A percentile compares a stretch with the other conserved stretches of the same genome.
Conservation (phyloP, 2,888 invertebrate genomes). For the Alviniconcha strummeri region DNA sequence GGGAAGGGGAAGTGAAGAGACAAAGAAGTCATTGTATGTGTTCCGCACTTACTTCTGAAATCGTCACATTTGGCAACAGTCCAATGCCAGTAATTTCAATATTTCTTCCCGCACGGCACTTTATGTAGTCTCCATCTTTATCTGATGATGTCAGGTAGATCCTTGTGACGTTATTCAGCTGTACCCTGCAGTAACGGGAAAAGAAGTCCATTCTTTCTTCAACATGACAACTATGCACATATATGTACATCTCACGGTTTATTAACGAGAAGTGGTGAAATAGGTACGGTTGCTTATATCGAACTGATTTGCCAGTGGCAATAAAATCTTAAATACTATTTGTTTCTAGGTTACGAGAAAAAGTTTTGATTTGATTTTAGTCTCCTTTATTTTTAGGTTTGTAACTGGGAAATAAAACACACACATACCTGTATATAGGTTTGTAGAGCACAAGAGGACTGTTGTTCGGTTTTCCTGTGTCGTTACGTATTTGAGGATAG, state of each 20-base stretch:
- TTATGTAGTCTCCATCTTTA: constrained; percentile 32
- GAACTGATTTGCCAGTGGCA: too few relatives aligned
- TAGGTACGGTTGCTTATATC: too few relatives aligned
- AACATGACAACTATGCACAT: too few relatives aligned
- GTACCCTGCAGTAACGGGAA: constrained; percentile 4
- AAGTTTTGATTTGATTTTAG: too few relatives aligned
- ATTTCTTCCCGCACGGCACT: constrained; percentile 17
- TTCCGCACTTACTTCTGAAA: constrained; percentile 7
- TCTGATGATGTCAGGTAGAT: constrained; percentile 29
- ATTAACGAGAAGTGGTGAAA: too few relatives aligned
- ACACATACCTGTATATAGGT: constrained; percentile 48
- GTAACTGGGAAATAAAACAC: not conserved
- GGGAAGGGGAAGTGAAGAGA: not conserved
- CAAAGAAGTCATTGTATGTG: not conserved
- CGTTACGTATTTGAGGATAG: constrained; percentile 42
- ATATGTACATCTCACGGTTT: too few relatives aligned
- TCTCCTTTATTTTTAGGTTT: too few relatives aligned
- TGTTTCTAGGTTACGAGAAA: too few relatives aligned
- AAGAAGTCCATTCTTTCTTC: too few relatives aligned
- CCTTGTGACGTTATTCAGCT: constrained; percentile 26
- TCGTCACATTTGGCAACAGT: not conserved
- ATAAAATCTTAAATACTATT: too few relatives aligned
- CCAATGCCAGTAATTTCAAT: constrained; percentile 18
- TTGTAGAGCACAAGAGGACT: constrained; percentile 46
- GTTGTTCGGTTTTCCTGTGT: constrained; percentile 48